phyloP scores from a whole-genome alignment of 2,113 vertebrate genomes.

The Hiodon alosoides region DNA sequence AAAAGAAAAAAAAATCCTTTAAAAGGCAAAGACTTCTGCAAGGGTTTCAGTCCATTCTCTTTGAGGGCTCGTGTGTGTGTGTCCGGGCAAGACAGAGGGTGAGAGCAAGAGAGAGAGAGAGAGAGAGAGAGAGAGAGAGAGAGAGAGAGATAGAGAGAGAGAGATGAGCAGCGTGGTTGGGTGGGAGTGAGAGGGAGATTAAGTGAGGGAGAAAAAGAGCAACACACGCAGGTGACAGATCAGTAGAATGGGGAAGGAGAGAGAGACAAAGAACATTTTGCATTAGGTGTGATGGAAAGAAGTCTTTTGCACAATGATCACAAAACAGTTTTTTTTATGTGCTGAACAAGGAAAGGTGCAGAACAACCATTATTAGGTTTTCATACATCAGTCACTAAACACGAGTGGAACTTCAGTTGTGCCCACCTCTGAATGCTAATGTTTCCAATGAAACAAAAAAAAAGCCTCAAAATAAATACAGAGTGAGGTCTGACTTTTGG shows the following conservation, averaged over 20 bases:
- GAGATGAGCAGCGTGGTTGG: too few relatives aligned
- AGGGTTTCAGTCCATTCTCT: not conserved
- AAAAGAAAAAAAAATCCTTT: constrained; percentile 2
- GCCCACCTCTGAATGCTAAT: not conserved
- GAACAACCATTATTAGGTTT: not conserved
- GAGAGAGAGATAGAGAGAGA: not conserved
- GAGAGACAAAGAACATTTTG: constrained; percentile 33
- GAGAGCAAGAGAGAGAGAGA: not conserved
- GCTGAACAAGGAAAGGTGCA: not conserved
- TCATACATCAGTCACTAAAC: not conserved
- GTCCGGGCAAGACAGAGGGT: not conserved
- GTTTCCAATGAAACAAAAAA: not conserved
- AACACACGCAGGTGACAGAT: constrained; percentile 39
- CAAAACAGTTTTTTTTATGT: too few relatives aligned
- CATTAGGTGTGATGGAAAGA: constrained; percentile 34
- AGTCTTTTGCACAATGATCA: constrained; percentile 28
- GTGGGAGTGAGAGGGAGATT: not conserved
- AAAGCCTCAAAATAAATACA: constrained; percentile 4
- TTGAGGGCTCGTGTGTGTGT: not conserved
- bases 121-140: constrained; percentile 22
- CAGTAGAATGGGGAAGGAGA: constrained; percentile 29
- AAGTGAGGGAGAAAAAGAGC: not conserved
- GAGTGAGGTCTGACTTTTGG: not conserved
- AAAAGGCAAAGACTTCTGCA: not conserved
- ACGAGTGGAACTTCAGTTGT: not conserved